Evolutionary conservation across 2,888 invertebrate genomes (phyloP).

Genomic region (Hyposoter didymator): DNA sequence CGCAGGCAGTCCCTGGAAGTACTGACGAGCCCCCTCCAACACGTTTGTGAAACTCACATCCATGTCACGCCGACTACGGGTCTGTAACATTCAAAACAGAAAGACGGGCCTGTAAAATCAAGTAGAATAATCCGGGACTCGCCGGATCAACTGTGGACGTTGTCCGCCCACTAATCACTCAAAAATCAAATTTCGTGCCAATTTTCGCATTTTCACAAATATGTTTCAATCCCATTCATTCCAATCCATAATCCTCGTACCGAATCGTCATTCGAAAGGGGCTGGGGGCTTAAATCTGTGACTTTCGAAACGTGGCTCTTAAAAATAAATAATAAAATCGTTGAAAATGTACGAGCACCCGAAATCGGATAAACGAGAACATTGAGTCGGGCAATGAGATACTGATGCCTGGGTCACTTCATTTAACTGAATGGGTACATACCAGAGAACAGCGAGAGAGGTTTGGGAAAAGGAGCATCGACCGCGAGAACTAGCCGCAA

Average conservation of each 20-base stretch:
- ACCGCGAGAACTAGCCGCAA: conserved; percentile 48
- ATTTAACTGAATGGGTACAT: conserved; percentile 8
- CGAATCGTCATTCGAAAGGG: no score
- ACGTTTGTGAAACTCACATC: conserved; percentile 92
- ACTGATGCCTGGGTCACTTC: conserved; percentile 6
- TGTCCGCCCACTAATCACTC: not conserved
- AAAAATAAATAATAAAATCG: not conserved
- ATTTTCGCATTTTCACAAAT: no score
- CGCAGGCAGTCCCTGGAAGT: conserved; percentile 91
- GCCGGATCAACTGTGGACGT: no score
- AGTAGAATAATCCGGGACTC: not conserved
- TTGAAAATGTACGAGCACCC: not conserved
- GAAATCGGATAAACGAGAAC: not conserved
- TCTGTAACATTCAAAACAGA: conserved; percentile 74
- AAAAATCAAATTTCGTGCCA: no score
- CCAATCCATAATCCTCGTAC: no score
- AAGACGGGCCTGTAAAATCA: not conserved
- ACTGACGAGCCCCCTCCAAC: conserved; percentile 93
- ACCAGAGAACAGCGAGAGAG: conserved; percentile 29
- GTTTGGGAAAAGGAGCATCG: conserved; percentile 47
- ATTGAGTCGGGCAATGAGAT: conserved; percentile 12
- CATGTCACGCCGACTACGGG: conserved; percentile 87
- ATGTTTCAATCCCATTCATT: no score
- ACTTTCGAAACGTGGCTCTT: not conserved
- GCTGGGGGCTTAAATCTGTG: no score